A percentile compares a stretch with the other conserved stretches of the same genome.
Evolutionary conservation across 2,113 vertebrate species (phyloP).

Genomic region (Callionymus lyra): DNA sequence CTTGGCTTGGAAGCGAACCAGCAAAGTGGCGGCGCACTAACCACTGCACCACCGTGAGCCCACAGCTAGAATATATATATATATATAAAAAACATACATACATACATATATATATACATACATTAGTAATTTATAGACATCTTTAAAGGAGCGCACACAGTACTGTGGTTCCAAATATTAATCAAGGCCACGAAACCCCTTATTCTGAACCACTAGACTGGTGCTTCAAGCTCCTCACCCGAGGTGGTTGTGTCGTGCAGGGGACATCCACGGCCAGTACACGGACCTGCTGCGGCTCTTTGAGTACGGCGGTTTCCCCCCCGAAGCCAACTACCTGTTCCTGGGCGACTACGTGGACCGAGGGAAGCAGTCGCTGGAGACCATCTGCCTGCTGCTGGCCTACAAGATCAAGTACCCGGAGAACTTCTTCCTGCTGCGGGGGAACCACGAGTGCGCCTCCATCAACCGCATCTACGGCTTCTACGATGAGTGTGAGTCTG

Average conservation of each 20-base stretch:
- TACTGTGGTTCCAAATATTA: too few species aligned
- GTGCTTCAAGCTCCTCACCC: too few species aligned
- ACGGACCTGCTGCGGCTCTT: constrained; percentile 88
- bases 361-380: constrained; percentile 92
- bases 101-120: too few species aligned
- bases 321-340: constrained; percentile 93
- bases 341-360: constrained; percentile 93
- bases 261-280: constrained; percentile 66
- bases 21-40: too few species aligned
- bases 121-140: too few species aligned
- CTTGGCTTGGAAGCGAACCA: too few species aligned
- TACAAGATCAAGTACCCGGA: constrained; percentile 96
- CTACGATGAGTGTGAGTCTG: constrained; percentile 45
- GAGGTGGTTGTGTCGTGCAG: constrained; percentile 36
- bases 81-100: too few species aligned
- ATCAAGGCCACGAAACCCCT: too few species aligned
- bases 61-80: too few species aligned
- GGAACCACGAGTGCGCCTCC: constrained; percentile 91
- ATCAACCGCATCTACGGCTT: constrained; percentile 97
- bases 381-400: constrained; percentile 87
- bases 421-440: constrained; percentile 90
- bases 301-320: constrained; percentile 90
- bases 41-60: too few species aligned
- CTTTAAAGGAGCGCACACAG: too few species aligned
- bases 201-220: too few species aligned